phyloP scores from a whole-genome alignment of 2,888 invertebrate genomes.

The Corythucha ciliata region DNA sequence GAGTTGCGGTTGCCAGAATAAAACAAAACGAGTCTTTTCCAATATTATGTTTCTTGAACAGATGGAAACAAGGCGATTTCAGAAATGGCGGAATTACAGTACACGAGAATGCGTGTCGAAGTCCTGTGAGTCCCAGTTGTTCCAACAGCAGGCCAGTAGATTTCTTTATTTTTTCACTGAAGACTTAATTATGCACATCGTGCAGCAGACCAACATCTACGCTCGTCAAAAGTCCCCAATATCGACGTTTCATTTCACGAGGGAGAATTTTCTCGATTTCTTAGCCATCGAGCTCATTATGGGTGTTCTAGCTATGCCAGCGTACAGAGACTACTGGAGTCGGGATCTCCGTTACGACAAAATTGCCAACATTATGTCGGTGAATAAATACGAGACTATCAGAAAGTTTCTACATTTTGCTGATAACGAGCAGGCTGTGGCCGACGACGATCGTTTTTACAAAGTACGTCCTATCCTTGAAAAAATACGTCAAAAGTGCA shows the following conservation, averaged over 20 bases:
- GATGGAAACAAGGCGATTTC: too few relatives aligned
- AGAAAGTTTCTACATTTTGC: slow-evolving; percentile 2
- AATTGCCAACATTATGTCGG: slow-evolving; percentile 12
- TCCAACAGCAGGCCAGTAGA: too few relatives aligned
- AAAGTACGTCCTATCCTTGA: slow-evolving; percentile 11
- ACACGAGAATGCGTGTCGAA: too few relatives aligned
- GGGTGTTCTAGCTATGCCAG: slow-evolving; percentile 8
- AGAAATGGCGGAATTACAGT: too few relatives aligned
- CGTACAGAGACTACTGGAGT: slow-evolving; percentile 9
- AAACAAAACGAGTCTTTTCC: too few relatives aligned
- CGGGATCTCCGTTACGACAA: slow-evolving; percentile 1
- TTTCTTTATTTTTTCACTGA: slow-evolving; percentile 7
- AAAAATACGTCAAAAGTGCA: slow-evolving; percentile 15
- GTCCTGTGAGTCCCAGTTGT: too few relatives aligned
- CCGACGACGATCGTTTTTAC: background rate
- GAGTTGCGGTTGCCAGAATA: too few relatives aligned
- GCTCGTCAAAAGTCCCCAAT: background rate
- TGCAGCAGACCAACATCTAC: background rate
- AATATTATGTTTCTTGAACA: too few relatives aligned
- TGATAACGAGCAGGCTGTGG: background rate
- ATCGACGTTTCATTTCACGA: background rate
- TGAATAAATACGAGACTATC: slow-evolving; percentile 6
- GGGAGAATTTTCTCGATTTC: background rate
- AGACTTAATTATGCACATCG: background rate
- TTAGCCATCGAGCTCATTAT: background rate